Percentiles rank a stretch among this genome's conserved stretches.
Conservation (phyloP, 2,888 invertebrate genomes). For the Eupithecia exiguata region DNA sequence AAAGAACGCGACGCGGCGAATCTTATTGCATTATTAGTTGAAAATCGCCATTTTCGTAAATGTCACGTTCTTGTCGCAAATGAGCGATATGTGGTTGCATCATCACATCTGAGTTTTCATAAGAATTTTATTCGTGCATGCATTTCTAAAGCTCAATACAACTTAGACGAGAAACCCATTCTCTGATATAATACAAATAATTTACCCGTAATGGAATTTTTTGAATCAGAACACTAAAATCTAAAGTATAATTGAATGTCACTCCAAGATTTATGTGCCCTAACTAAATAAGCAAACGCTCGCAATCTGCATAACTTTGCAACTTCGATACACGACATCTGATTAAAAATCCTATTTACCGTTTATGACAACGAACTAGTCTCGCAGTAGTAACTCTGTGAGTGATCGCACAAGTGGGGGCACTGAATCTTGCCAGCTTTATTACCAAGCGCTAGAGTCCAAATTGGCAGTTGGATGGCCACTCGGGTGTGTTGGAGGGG, state of each 20-base stretch:
- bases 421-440: slow-evolving; percentile 22
- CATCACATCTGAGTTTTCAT: neutral
- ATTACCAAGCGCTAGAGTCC: slow-evolving; percentile 23
- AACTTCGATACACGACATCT: slow-evolving; percentile 14
- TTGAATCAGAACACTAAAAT: neutral
- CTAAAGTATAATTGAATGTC: slow-evolving; percentile 7
- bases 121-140: neutral
- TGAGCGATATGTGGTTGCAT: too few species aligned
- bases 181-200: neutral
- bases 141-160: too few species aligned
- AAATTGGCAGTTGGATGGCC: slow-evolving; percentile 29
- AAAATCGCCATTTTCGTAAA: too few species aligned
- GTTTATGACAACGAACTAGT: slow-evolving; percentile 11
- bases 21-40: too few species aligned
- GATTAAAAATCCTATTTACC: slow-evolving; percentile 18
- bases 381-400: slow-evolving; percentile 14
- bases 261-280: neutral
- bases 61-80: too few species aligned
- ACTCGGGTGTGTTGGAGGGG: slow-evolving; percentile 31
- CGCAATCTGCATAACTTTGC: slow-evolving; percentile 19
- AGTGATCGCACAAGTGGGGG: slow-evolving; percentile 35
- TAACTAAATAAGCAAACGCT: slow-evolving; percentile 8
- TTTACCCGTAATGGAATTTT: neutral
- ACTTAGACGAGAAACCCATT: neutral
- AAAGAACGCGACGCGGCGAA: too few species aligned